Base-by-base conservation (phyloP, 92 coral and sea anemone genomes). In the Parazoanthus atlanticus region DNA sequence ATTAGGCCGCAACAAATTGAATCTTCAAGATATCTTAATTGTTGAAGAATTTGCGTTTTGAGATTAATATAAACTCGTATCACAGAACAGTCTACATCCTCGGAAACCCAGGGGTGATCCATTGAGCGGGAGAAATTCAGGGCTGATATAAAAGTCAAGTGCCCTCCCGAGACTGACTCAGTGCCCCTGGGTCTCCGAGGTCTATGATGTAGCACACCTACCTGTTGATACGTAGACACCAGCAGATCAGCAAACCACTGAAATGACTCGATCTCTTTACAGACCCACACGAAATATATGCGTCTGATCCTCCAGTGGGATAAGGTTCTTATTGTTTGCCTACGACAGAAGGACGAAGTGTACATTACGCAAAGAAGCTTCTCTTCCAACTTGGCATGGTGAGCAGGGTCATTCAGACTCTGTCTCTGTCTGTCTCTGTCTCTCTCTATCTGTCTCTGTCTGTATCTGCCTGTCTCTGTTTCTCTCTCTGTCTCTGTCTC, bases 271-370 rank as follows among this genome's bases (percentile, higher is more conserved):
- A 86, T 86, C 34, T 90, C 93, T 71, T 92, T 91, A 78, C 95
- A 85, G 33, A 94, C 94, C 98, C 94, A 94, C 78, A 94, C 84
- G 75, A 94, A 91, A 71, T 94, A 94, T 21, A 94, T 56, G 70
- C 98, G 91, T 61, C 82, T 88, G 19, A 88, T 88, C 76, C 76
- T 74, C 3, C 73, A 9, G 28, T 19, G 54, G 10, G 65, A 16
- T 58, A 64, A 30, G 67, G 67, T n/a, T 46, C 2, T 74, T 65
- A 73, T 23, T 47, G 78, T 88, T 21, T 19, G 84, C 29, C 91
- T 91, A 40, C 0, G 28, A 66, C 58, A 66, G 8, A 56, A 41
- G n/a, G 65, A 33, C 84, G 5, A 15, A 29, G 2, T 1, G 31
- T 16, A 76, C 4, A 26, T 13, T 40, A 3, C 52, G 21, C 36